These are phyloP conservation scores for Rousettus leschenaultii DNA, from an alignment of 2,113 vertebrate species.

Conservation along the genomic window DNA sequence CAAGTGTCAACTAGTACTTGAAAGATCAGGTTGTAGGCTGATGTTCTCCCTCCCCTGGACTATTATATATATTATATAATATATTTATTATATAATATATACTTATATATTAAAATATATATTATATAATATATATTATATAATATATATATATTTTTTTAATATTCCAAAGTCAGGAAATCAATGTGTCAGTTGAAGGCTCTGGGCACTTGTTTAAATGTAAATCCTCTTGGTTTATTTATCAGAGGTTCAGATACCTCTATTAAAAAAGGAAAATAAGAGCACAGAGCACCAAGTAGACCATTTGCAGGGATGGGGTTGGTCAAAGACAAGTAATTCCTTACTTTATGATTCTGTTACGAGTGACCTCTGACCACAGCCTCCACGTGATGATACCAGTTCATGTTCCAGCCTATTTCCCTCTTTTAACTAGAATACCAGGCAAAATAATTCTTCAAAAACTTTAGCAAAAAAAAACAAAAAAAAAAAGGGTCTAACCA, in stretches of 20 bases:
- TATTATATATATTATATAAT: background rate
- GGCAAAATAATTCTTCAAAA: constrained; percentile 39
- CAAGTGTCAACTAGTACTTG: constrained; percentile 18
- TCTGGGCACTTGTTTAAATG: constrained; percentile 16
- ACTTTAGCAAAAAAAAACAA: background rate
- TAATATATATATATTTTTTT: too few relatives aligned
- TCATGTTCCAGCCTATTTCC: background rate
- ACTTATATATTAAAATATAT: background rate
- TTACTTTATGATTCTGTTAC: background rate
- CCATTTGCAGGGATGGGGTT: background rate
- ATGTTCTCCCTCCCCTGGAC: background rate
- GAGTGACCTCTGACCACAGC: background rate
- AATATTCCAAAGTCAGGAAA: background rate
- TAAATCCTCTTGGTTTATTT: constrained; percentile 1
- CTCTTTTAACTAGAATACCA: background rate
- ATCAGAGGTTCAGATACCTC: background rate
- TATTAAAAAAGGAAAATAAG: background rate
- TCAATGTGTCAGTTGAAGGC: background rate
- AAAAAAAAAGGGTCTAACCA: background rate
- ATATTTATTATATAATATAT: too few relatives aligned
- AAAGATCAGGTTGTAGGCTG: background rate
- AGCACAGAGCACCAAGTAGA: background rate
- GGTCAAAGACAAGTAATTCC: background rate
- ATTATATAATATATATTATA: too few relatives aligned
- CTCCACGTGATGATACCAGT: background rate